Evolutionary conservation across 2,888 invertebrate genomes (phyloP), one percentile per base, ranked within the genome.

Genomic region (Suillia variegata): DNA sequence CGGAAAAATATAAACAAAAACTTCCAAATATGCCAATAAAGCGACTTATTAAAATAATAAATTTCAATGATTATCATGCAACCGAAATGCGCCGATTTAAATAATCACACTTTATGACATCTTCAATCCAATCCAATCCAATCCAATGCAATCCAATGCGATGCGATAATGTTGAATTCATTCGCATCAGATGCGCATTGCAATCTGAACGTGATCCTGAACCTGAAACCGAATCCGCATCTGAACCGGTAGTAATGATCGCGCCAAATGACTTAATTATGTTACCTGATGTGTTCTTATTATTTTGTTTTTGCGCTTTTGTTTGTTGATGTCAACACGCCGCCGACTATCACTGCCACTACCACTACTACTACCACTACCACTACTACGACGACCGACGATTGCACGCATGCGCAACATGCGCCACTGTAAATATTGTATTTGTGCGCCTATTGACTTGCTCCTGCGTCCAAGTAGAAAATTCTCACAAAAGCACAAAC

Each of bases 21-120:
- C 13, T 45, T 45, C 45, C 17, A 45, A 45, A 45, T 45, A 45
- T 45, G 45, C 20, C 45, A 45, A 45, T 45, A 45, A 45, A 45
- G 18, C 18, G 18, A 20, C 45, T 6, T 45, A 20, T n/a, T n/a
- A 17, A 4, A 18, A 13, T 20, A 45, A 45, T 45, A 45, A 45
- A 17, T 45, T 45, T 45, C 45, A 45, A 45, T 45, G 45, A 45
- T 45, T 45, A 45, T 45, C 45, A 45, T 45, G 45, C 18, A 3
- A 4, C 4, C 17, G 45, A 20, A 17, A 5, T 17, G 18, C 45
- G 45, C 45, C 45, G 18, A 17, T 45, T 45, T 20, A 4, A 45
- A 45, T 45, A 45, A 45, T 45, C 45, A 13, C 45, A 45, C 45
- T 45, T 45, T 45, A 45, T 45, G 45, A 20, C 45, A 45, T 12